These are phyloP conservation scores for Daboia siamensis DNA, from an alignment of 2,113 vertebrate genomes.

Conservation along the genomic window DNA sequence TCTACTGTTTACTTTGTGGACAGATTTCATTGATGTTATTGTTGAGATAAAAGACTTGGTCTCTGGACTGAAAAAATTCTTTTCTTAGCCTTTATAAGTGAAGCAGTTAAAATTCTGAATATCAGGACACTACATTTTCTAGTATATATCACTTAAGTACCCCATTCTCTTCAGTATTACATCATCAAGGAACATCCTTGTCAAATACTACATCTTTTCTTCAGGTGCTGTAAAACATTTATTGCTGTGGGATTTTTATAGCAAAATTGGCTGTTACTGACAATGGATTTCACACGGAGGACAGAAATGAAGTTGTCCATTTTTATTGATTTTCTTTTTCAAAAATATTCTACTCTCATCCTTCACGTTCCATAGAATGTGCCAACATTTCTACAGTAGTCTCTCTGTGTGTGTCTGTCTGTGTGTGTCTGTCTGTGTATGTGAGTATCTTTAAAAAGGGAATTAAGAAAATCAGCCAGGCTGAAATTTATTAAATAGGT, in stretches of 20 bases:
- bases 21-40: background rate
- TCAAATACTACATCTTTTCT: background rate
- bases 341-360: background rate
- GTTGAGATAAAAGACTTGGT: background rate
- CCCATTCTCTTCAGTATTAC: background rate
- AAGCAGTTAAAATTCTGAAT: background rate
- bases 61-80: background rate
- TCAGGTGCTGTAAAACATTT: background rate
- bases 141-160: background rate
- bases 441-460: background rate
- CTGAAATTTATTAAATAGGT: no score
- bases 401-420: background rate
- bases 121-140: background rate
- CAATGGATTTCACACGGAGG: background rate
- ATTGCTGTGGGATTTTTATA: background rate
- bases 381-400: background rate
- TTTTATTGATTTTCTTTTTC: background rate
- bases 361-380: background rate
- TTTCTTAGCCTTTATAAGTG: background rate
- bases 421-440: no score
- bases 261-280: background rate
- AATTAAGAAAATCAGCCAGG: background rate
- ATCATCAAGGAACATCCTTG: background rate
- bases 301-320: background rate
- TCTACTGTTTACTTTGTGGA: background rate